Percentiles rank a stretch among this genome's conserved stretches.
These are phyloP conservation scores for Dicerorhinus sumatrensis DNA, from an alignment of 2,113 vertebrate genomes.

Conservation along the genomic window DNA sequence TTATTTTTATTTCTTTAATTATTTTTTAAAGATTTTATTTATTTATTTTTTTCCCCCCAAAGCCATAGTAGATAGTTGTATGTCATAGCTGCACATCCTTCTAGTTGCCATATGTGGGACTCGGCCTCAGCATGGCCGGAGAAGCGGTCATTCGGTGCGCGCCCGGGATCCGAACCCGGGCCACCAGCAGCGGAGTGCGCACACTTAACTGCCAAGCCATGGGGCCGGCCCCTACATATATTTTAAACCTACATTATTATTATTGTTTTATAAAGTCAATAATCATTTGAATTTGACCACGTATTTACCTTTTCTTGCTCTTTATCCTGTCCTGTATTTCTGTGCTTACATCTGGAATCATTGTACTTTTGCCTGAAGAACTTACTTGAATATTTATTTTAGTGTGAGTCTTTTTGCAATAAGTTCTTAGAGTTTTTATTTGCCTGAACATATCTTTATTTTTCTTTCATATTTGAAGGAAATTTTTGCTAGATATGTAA, in stretches of 20 bases:
- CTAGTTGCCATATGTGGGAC: no score
- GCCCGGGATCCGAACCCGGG: no score
- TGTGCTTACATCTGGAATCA: neutral
- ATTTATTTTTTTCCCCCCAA: no score
- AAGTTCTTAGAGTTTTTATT: conserved; percentile 19
- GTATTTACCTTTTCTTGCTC: neutral
- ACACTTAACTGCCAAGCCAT: no score
- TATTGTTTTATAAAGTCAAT: neutral
- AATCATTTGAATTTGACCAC: neutral
- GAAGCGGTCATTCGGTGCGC: no score
- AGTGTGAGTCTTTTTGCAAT: neutral
- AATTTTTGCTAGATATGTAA: conserved; percentile 25
- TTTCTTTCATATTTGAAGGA: conserved; percentile 39
- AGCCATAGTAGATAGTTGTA: no score
- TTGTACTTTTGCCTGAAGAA: neutral
- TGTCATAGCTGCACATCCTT: no score
- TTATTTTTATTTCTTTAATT: no score
- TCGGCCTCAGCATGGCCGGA: no score
- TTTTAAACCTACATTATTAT: conserved; percentile 6
- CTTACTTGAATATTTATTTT: neutral
- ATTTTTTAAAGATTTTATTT: no score
- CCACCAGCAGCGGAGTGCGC: no score
- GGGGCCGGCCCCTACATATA: neutral
- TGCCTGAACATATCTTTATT: conserved; percentile 7
- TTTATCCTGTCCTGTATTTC: neutral